Percentiles rank a stretch among this genome's conserved stretches.
These are phyloP conservation scores for Synergus umbraculus DNA, from an alignment of 2,888 invertebrate species.

Conservation along the genomic window DNA sequence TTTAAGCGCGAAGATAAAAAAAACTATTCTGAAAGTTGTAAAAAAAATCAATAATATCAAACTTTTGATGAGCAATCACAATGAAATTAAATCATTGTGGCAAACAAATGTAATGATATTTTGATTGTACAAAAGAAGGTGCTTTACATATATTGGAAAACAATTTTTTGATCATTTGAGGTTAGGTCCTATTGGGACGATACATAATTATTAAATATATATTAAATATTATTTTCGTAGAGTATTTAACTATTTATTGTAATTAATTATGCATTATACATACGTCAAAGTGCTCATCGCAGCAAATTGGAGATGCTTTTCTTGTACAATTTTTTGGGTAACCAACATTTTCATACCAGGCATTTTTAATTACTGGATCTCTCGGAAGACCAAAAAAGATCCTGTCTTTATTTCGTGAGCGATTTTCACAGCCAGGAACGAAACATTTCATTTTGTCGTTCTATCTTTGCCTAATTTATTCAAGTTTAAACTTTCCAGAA, in stretches of 20 bases:
- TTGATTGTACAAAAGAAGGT: not conserved
- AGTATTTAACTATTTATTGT: not conserved
- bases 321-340: not conserved
- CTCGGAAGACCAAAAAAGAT: not conserved
- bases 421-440: slow-evolving; percentile 3
- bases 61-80: not conserved
- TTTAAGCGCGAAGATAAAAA: not conserved
- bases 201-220: not conserved
- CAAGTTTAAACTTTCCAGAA: not conserved
- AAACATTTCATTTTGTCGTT: not conserved
- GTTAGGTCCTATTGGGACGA: not conserved
- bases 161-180: not conserved
- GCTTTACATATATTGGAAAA: not conserved
- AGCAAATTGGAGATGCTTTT: not conserved
- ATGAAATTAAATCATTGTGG: not conserved
- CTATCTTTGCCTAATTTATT: not conserved
- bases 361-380: not conserved
- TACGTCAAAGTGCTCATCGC: not conserved
- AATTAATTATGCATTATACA: not conserved
- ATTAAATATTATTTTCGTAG: too few species aligned
- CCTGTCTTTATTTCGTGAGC: not conserved
- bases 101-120: not conserved
- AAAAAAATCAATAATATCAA: not conserved
- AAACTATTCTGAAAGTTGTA: not conserved
- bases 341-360: not conserved